These are phyloP conservation scores for Ellobius talpinus DNA, from an alignment of 2,113 vertebrate species.

Conservation along the genomic window DNA sequence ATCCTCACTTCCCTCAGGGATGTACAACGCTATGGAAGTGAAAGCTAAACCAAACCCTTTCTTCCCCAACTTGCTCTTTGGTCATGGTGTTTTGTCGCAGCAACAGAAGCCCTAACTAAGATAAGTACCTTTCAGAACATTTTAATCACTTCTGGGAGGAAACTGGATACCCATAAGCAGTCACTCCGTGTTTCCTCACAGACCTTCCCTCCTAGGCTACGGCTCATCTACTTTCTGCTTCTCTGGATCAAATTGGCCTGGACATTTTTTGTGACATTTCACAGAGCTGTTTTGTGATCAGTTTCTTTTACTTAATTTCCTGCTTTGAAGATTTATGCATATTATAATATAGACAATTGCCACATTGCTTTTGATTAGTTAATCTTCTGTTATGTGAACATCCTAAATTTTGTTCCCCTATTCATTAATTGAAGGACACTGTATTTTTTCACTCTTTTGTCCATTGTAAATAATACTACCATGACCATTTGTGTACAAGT, in stretches of 20 bases:
- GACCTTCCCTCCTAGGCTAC: too few species aligned
- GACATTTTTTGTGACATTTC: not conserved
- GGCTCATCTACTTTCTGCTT: not conserved
- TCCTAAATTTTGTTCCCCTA: not conserved
- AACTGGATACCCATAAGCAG: not conserved
- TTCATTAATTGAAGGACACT: not conserved
- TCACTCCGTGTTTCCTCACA: not conserved
- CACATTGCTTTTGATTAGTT: not conserved
- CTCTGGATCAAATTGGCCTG: not conserved
- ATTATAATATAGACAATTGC: not conserved
- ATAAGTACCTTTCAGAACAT: too few species aligned
- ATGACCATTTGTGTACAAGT: not conserved
- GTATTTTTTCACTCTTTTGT: not conserved
- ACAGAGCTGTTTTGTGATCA: not conserved
- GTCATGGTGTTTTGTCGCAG: too few species aligned
- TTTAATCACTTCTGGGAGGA: not conserved
- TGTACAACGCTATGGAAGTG: too few species aligned
- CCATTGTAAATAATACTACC: not conserved
- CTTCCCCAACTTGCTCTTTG: too few species aligned
- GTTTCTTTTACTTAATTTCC: not conserved
- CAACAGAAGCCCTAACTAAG: too few species aligned
- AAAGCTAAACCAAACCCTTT: too few species aligned
- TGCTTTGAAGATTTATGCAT: not conserved
- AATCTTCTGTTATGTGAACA: not conserved
- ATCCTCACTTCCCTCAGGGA: too few species aligned